These are phyloP conservation scores for Dolomedes plantarius DNA, from an alignment of 2,888 invertebrate genomes.

Conservation along the genomic window DNA sequence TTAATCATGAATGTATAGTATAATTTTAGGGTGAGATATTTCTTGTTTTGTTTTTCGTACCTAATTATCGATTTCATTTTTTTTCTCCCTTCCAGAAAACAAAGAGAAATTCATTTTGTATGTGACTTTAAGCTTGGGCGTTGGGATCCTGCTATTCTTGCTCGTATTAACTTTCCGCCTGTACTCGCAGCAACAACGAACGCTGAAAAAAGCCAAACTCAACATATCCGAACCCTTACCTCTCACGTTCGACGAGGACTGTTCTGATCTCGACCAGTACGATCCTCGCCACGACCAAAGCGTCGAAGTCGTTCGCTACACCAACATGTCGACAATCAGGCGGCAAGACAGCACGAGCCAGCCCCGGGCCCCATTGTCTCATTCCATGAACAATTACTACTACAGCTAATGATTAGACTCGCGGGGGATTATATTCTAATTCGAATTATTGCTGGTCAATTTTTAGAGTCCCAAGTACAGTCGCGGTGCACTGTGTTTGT, in stretches of 20 bases:
- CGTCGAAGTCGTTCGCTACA: constrained; percentile 70
- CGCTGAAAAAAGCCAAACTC: constrained; percentile 59
- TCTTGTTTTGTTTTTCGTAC: too few species aligned
- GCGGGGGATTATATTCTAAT: not conserved
- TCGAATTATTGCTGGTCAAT: constrained; percentile 54
- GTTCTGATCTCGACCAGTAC: constrained; percentile 63
- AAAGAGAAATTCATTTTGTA: constrained; percentile 89
- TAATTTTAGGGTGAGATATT: too few species aligned
- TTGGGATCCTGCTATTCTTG: constrained; percentile 63
- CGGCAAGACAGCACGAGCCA: constrained; percentile 75
- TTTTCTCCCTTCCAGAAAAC: constrained; percentile 81
- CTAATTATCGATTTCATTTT: too few species aligned
- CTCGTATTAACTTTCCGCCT: constrained; percentile 71
- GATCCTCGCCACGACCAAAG: constrained; percentile 65
- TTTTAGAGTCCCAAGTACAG: constrained; percentile 26
- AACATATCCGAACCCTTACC: constrained; percentile 66
- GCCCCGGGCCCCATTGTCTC: constrained; percentile 78
- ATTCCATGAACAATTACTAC: constrained; percentile 73
- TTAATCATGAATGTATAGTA: too few species aligned
- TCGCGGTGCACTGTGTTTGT: constrained; percentile 10
- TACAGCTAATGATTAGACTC: constrained; percentile 72
- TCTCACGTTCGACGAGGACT: constrained; percentile 50
- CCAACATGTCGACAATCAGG: constrained; percentile 72
- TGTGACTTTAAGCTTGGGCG: constrained; percentile 78
- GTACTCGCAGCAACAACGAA: constrained; percentile 71